A percentile compares a stretch with the other conserved stretches of the same genome.
Conservation (phyloP, 2,888 invertebrate species). For the Anorthoa munda region DNA sequence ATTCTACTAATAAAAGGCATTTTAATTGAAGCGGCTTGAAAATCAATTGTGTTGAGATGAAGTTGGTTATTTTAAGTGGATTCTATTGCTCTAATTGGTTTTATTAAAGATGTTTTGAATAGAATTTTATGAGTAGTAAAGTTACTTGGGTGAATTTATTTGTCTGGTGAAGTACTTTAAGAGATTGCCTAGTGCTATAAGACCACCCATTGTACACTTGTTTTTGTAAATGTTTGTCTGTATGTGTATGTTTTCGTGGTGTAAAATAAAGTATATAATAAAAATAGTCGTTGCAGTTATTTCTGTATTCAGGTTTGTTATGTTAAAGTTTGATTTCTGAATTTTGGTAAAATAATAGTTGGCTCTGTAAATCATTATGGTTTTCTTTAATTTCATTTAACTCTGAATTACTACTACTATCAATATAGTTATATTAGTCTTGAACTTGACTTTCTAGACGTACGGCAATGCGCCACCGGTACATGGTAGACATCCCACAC, state of each 20-base stretch:
- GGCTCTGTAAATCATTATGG: not conserved
- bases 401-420: no score
- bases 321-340: not conserved
- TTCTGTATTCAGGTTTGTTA: not conserved
- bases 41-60: constrained; percentile 28
- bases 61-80: constrained; percentile 13
- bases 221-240: no score
- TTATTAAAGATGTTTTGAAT: constrained; percentile 20
- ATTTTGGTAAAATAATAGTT: not conserved
- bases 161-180: not conserved
- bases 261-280: no score
- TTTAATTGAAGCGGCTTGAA: constrained; percentile 37
- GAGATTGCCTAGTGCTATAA: no score
- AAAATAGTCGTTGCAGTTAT: not conserved
- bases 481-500: no score
- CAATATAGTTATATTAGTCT: no score
- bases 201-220: no score
- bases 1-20: constrained; percentile 30
- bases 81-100: constrained; percentile 4
- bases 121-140: constrained; percentile 17
- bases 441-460: no score
- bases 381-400: not conserved
- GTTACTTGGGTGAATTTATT: constrained; percentile 15
- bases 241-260: no score
- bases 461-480: no score